Base-by-base conservation (phyloP, 2,797 vertebrate species). In the Aeoliscus strigatus region DNA sequence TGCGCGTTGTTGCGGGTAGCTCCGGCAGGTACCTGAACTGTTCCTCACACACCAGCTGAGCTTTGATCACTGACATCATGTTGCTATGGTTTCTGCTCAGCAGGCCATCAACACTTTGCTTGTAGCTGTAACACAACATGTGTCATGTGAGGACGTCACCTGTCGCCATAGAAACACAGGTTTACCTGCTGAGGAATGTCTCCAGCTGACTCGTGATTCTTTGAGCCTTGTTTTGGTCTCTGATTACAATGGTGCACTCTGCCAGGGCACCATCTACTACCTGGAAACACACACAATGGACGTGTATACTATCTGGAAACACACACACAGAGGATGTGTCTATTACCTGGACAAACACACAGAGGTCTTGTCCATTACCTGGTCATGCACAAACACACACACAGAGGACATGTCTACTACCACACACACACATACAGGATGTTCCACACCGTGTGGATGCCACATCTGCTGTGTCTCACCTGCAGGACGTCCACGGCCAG, bases 1-100 rank as follows among this genome's bases (percentile, higher is more conserved):
- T n/a, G n/a, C n/a, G n/a, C n/a, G n/a, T n/a, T n/a, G n/a, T n/a
- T n/a, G n/a, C n/a, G n/a, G n/a, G n/a, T n/a, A n/a, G n/a, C n/a
- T n/a, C n/a, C n/a, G n/a, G n/a, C n/a, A n/a, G n/a, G n/a, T 86
- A 97, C 94, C 92, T 80, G 78, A 97, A 85, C 70, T 89, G 81
- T 45, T 83, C 64, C 51, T 93, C 91, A 71, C 86, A 91, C 60
- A 90, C 88, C 50, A 94, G 77, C 46, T 86, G 91, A 56, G 91
- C 88, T 21, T 93, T 91, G 14, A 94, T 9, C 7, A 80, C 89
- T 0, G 83, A 60, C 16, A 27, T 59, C 27, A 79, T 66, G 57
- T 87, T 70, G 3, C 1, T 24, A 23, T 84, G 81, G 37, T 75
- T 85, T 34, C 58, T 84, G 66, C 84, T 90, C 39, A 89, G 60